These are phyloP conservation scores for Amblyraja radiata DNA, from an alignment of 2,797 vertebrate genomes.

Conservation along the genomic window DNA sequence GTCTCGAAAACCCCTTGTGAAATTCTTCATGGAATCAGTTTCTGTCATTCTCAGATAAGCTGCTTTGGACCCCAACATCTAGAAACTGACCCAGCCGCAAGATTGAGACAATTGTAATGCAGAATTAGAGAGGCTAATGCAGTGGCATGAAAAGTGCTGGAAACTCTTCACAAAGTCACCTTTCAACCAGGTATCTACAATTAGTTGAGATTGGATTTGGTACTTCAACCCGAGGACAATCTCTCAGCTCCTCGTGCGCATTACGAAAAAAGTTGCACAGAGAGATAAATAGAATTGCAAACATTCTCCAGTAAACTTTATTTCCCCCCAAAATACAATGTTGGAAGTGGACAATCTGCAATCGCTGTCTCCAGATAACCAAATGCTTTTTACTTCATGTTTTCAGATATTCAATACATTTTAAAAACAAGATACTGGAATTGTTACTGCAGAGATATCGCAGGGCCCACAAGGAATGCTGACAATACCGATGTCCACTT, in stretches of 20 bases:
- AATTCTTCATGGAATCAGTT: too few relatives aligned
- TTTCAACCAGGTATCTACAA: not conserved
- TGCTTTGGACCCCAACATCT: too few relatives aligned
- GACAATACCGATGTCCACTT: not conserved
- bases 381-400: not conserved
- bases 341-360: not conserved
- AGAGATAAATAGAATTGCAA: not conserved
- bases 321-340: slow-evolving; percentile 16
- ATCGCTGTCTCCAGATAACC: not conserved
- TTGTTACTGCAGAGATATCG: not conserved
- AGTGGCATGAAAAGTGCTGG: too few relatives aligned
- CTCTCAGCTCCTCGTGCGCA: not conserved
- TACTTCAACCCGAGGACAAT: not conserved
- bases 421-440: not conserved
- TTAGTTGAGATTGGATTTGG: not conserved
- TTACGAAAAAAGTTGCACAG: not conserved
- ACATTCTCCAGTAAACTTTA: slow-evolving; percentile 33
- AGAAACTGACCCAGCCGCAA: not conserved
- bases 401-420: not conserved
- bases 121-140: not conserved
- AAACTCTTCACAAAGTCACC: not conserved
- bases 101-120: not conserved
- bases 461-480: not conserved
- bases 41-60: too few relatives aligned
- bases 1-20: too few relatives aligned